These are phyloP conservation scores for Gambusia holbrooki DNA, from an alignment of 2,113 vertebrate genomes.

Conservation along the genomic window DNA sequence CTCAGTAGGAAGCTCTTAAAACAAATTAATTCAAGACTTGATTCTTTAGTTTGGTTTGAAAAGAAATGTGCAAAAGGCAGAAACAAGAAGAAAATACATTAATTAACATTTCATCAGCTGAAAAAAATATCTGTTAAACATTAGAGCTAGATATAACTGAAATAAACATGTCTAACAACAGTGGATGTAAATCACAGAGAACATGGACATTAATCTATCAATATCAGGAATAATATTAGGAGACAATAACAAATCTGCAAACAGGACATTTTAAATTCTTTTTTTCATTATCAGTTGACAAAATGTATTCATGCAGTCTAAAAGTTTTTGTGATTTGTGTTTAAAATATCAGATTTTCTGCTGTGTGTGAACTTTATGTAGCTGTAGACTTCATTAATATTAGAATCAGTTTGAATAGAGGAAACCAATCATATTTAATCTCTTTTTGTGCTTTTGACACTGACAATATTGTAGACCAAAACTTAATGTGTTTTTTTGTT, in stretches of 20 bases:
- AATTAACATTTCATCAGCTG: background rate
- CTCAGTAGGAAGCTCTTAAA: no score
- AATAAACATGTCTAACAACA: background rate
- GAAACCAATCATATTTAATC: background rate
- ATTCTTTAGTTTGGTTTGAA: background rate
- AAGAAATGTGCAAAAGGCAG: background rate
- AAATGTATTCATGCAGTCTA: background rate
- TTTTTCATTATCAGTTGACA: background rate
- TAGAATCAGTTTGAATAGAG: background rate
- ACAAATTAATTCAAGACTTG: background rate
- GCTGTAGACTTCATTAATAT: background rate
- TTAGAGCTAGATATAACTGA: background rate
- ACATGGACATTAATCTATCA: background rate
- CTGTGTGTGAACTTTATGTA: background rate
- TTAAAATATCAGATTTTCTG: background rate
- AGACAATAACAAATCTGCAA: background rate
- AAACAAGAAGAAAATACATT: background rate
- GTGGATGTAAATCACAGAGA: background rate
- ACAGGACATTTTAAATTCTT: background rate
- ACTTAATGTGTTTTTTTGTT: background rate
- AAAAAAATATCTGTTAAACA: background rate
- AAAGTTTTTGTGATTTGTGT: background rate
- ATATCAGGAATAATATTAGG: background rate
- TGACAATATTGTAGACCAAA: background rate
- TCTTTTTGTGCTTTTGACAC: background rate